These are phyloP conservation scores for Trichonephila clavipes DNA, from an alignment of 1,140 invertebrate genomes.

Conservation along the genomic window DNA sequence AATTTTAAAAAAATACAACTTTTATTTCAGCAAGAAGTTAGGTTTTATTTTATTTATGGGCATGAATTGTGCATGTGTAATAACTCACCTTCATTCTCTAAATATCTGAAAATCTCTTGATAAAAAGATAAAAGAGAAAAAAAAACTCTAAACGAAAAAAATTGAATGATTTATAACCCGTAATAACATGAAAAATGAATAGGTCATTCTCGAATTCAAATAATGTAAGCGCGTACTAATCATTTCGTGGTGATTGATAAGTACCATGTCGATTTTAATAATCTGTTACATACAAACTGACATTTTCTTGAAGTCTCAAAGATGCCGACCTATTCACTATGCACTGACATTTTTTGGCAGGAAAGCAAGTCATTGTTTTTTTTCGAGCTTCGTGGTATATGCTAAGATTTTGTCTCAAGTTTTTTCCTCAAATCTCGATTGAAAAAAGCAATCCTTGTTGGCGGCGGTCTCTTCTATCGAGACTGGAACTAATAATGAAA, in stretches of 20 bases:
- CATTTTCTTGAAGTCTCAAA: neutral
- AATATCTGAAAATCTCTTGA: neutral
- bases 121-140: neutral
- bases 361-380: conserved; percentile 12
- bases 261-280: neutral
- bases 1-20: too few relatives aligned
- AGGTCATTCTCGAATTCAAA: neutral
- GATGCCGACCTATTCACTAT: neutral
- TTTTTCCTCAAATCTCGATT: neutral
- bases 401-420: neutral
- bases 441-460: neutral
- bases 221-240: neutral
- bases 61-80: too few relatives aligned
- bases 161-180: neutral
- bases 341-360: conserved; percentile 6
- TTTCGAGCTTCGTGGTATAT: neutral
- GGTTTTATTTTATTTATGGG: too few relatives aligned
- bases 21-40: too few relatives aligned
- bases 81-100: neutral
- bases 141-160: neutral
- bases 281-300: neutral
- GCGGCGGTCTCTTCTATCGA: neutral
- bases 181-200: neutral
- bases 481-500: conserved; percentile 32
- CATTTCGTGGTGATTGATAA: neutral